Percentiles rank a stretch among this genome's conserved stretches.
phyloP scores from a whole-genome alignment of 2,797 vertebrate genomes.

The Urosaurus nigricauda region DNA sequence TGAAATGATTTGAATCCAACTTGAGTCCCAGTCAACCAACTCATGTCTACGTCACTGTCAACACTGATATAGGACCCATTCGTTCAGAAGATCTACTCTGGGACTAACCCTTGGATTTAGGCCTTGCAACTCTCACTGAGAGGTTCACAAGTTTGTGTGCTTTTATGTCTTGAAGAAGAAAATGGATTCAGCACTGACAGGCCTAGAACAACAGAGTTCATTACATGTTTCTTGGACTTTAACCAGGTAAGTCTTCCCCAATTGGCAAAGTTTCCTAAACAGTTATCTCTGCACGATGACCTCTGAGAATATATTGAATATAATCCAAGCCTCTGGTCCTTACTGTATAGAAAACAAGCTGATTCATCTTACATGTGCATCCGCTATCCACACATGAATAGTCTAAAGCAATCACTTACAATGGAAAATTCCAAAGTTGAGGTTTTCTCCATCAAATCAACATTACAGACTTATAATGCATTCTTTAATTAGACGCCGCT shows the following conservation, averaged over 20 bases:
- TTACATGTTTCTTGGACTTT: neutral
- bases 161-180: neutral
- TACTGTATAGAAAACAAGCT: no score
- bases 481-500: slow-evolving; percentile 76
- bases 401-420: slow-evolving; percentile 61
- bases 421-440: slow-evolving; percentile 75
- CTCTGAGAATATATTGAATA: neutral
- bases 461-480: slow-evolving; percentile 77
- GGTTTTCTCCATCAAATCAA: slow-evolving; percentile 75
- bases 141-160: neutral
- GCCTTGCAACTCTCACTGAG: no score
- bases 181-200: neutral
- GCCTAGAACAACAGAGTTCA: neutral
- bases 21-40: no score
- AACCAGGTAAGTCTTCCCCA: neutral
- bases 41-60: no score
- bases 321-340: neutral
- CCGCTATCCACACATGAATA: slow-evolving; percentile 54
- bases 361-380: no score
- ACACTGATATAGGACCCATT: no score
- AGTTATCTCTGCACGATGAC: neutral
- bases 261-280: neutral
- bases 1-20: no score
- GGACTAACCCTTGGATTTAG: no score
- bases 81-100: no score